Evolutionary conservation across 2,888 invertebrate species (phyloP).

Genomic region (Nemotelus pantherinus): DNA sequence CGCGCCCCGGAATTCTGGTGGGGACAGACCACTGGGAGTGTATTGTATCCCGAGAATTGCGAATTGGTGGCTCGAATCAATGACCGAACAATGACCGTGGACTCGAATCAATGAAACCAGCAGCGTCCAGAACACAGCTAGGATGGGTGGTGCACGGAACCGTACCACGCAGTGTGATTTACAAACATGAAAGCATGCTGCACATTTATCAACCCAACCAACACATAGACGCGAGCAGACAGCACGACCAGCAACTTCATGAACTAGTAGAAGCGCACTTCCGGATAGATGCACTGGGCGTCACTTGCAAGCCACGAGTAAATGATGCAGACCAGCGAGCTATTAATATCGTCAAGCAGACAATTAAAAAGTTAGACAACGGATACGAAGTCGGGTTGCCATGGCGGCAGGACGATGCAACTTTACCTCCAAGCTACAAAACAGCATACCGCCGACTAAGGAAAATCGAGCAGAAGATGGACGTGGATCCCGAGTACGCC

Average conservation of each 20-base stretch:
- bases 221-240: not conserved
- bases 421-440: conserved; percentile 4
- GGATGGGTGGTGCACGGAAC: not conserved
- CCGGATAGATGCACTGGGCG: not conserved
- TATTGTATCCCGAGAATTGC: conserved; percentile 7
- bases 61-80: not conserved
- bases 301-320: not conserved
- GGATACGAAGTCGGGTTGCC: conserved; percentile 1
- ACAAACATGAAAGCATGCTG: conserved; percentile 2
- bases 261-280: conserved; percentile 16
- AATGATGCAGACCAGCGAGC: conserved; percentile 6
- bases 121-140: not conserved
- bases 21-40: no score
- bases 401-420: not conserved
- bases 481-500: not conserved
- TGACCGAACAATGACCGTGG: no score
- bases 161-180: not conserved
- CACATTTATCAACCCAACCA: conserved; percentile 10
- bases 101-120: no score
- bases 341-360: not conserved
- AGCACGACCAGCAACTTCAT: not conserved
- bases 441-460: not conserved
- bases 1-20: no score
- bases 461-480: not conserved
- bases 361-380: not conserved